Conservation (phyloP, 1,140 invertebrate species). For the Cyclargus thomasi region DNA sequence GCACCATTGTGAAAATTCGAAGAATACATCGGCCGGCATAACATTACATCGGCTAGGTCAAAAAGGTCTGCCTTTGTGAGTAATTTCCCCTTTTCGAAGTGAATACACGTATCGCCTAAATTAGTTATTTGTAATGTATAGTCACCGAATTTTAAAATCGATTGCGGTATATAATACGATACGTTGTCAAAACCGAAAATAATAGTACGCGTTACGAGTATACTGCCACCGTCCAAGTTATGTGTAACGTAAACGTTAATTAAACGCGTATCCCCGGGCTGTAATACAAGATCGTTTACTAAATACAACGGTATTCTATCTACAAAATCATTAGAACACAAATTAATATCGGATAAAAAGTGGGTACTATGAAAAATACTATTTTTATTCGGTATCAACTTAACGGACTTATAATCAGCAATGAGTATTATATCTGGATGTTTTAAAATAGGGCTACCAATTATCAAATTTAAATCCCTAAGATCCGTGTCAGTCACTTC, state of each 20-base stretch:
- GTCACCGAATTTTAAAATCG: background rate
- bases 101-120: background rate
- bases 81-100: background rate
- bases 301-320: background rate
- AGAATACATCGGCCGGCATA: no score
- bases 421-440: background rate
- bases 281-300: background rate
- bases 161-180: background rate
- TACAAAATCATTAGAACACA: background rate
- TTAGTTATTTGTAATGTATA: constrained; percentile 3
- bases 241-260: background rate
- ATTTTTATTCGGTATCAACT: background rate
- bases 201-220: background rate
- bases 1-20: background rate
- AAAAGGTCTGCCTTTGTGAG: background rate
- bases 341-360: background rate
- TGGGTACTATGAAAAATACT: background rate
- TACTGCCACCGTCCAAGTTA: background rate
- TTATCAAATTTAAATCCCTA: background rate
- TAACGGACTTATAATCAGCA: background rate
- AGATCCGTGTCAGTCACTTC: background rate
- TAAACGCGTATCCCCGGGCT: background rate
- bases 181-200: constrained; percentile 1
- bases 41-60: background rate
- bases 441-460: background rate